Conservation (phyloP, 2,797 vertebrate genomes). For the Bucorvus abyssinicus region DNA sequence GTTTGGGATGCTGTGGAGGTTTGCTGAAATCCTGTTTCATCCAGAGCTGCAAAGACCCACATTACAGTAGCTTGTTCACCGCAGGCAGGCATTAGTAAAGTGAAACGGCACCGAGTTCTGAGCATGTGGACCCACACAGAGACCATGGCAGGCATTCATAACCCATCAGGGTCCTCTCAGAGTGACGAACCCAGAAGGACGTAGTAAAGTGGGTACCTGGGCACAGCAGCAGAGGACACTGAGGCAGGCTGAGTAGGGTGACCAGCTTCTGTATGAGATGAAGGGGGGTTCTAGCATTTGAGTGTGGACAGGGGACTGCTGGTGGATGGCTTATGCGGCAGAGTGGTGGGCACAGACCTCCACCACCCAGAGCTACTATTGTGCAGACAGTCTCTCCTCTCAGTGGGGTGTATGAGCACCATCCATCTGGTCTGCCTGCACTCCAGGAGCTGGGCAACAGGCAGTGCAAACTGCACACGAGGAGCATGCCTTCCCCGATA, state of each 20-base stretch:
- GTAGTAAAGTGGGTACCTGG: neutral
- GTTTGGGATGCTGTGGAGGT: neutral
- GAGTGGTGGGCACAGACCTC: neutral
- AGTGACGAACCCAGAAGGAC: neutral
- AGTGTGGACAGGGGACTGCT: neutral
- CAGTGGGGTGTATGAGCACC: neutral
- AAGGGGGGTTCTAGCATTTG: neutral
- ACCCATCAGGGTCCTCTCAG: neutral
- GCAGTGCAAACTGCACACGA: neutral
- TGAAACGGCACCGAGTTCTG: neutral
- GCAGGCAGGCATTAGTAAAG: neutral
- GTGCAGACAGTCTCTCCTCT: neutral
- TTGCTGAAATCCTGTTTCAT: neutral
- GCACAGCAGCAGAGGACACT: neutral
- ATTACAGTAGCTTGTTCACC: neutral
- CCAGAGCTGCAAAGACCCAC: neutral
- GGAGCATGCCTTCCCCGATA: neutral
- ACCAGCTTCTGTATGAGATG: neutral
- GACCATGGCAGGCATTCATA: fast-evolving
- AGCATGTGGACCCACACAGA: neutral
- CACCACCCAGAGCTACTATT: neutral
- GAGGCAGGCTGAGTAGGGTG: neutral
- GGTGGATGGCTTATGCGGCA: neutral
- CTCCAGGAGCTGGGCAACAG: neutral
- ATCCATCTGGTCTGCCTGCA: neutral